A percentile compares a stretch with the other conserved stretches of the same genome.
phyloP scores from a whole-genome alignment of 2,113 vertebrate genomes.

The Phainopepla nitens region DNA sequence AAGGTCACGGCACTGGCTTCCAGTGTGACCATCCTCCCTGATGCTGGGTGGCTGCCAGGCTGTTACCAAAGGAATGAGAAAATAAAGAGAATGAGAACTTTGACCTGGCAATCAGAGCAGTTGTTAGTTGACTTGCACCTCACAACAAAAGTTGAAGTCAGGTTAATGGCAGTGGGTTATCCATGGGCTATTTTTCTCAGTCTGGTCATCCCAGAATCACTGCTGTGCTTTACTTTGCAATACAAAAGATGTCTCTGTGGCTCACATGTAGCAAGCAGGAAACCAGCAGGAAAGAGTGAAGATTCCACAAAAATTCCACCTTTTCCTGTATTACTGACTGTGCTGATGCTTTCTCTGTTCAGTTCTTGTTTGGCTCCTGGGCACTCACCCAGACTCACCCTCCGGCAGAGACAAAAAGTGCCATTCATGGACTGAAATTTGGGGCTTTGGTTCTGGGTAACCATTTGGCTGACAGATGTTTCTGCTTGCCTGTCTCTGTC shows the following conservation, averaged over 20 bases:
- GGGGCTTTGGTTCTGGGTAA: neutral
- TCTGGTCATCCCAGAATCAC: neutral
- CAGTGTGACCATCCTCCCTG: neutral
- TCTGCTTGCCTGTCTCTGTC: neutral
- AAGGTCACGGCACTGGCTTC: accelerated
- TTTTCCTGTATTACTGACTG: conserved; percentile 36
- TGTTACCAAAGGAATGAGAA: neutral
- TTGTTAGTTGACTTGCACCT: neutral
- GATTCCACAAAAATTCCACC: conserved; percentile 37
- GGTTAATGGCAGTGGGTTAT: neutral
- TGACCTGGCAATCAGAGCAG: neutral
- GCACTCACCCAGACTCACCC: conserved; percentile 22
- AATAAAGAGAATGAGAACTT: neutral
- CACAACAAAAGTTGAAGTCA: neutral
- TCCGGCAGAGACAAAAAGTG: conserved; percentile 21
- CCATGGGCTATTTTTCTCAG: neutral
- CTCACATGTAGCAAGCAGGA: conserved; percentile 41
- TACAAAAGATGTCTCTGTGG: conserved; percentile 37
- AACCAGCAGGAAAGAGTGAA: conserved; percentile 45
- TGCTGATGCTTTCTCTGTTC: neutral
- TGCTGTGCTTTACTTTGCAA: neutral
- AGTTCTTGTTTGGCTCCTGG: conserved; percentile 32
- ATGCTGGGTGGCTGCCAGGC: neutral
- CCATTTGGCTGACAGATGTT: conserved; percentile 62
- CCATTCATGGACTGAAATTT: neutral